phyloP scores from a whole-genome alignment of 2,797 vertebrate species.

The Florisuga fusca region DNA sequence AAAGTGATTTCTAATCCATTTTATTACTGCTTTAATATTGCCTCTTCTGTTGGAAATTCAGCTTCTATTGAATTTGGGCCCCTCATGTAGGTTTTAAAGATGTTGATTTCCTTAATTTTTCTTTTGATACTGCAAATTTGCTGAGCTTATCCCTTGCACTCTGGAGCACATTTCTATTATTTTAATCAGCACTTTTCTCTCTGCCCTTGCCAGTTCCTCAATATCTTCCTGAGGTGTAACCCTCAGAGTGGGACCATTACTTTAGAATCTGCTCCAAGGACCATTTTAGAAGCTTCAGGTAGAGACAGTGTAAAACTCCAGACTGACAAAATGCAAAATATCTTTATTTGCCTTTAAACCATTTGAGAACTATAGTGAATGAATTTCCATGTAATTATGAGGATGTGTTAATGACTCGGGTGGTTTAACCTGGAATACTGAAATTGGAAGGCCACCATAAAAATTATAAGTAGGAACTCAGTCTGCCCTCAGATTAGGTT shows the following conservation, averaged over 20 bases:
- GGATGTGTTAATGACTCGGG: neutral
- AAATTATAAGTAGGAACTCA: slow-evolving; percentile 1
- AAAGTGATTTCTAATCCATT: neutral
- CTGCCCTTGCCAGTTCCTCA: neutral
- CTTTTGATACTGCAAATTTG: neutral
- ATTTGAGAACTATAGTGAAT: neutral
- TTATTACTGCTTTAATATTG: neutral
- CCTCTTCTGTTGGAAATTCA: neutral
- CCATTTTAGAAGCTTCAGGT: neutral
- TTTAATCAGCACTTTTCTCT: neutral
- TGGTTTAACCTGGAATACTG: neutral
- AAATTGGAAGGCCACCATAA: neutral
- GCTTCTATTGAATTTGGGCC: accelerated
- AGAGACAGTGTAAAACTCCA: too few relatives aligned
- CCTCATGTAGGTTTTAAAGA: neutral
- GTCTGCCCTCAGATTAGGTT: neutral
- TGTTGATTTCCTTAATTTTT: neutral
- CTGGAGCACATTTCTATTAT: neutral
- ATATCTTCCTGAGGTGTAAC: accelerated
- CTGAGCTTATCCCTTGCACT: neutral
- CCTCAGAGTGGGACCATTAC: accelerated
- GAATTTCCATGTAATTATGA: neutral
- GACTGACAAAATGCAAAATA: neutral
- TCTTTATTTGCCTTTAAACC: neutral
- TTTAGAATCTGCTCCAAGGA: neutral